Base-by-base conservation (phyloP, 2,797 vertebrate genomes). In the Allobates femoralis region DNA sequence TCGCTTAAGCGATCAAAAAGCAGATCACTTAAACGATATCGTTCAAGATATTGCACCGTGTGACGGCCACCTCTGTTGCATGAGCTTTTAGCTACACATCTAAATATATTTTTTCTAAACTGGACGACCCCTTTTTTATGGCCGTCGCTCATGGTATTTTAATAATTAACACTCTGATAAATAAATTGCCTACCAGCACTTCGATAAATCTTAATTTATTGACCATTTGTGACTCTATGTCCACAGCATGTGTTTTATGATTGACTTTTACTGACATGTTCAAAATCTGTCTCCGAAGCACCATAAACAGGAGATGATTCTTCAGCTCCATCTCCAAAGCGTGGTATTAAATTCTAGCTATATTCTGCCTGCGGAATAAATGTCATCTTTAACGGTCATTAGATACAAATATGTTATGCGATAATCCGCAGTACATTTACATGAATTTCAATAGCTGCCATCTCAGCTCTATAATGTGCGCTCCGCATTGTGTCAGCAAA, bases 341-440 rank as follows among this genome's bases (percentile, higher is more conserved):
- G 15, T 46, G 23, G 85, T 18, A 83, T 71, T 85, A 80, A 64
- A 80, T 67, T 80, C 58, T 37, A 81, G 86, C 60, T 46, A 55
- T 62, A 80, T 76, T 84, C 86, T 41, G 81, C 77, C 76, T 55
- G 81, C 56, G 41, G 83, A 88, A 84, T 88, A 81, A 81, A 88
- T 88, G 77, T 64, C 73, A 81, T 79, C 77, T 88, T 80, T 88
- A 81, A 84, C 82, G 69, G 86, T 81, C 86, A 88, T 88, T 88
- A 88, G 82, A 88, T 81, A 85, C 86, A 88, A 85, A 88, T 88
- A 88, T 84, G 83, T 88, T 85, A 85, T 85, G 83, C 75, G 82
- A 85, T 88, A 84, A 88, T 85, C 78, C 64, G 69, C 82, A 87
- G 77, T 76, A 69, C 50, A 88, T 88, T 85, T 88, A 85, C 83